These are phyloP conservation scores for Podotricha telesiphe DNA, from an alignment of 2,888 invertebrate species.

Conservation along the genomic window DNA sequence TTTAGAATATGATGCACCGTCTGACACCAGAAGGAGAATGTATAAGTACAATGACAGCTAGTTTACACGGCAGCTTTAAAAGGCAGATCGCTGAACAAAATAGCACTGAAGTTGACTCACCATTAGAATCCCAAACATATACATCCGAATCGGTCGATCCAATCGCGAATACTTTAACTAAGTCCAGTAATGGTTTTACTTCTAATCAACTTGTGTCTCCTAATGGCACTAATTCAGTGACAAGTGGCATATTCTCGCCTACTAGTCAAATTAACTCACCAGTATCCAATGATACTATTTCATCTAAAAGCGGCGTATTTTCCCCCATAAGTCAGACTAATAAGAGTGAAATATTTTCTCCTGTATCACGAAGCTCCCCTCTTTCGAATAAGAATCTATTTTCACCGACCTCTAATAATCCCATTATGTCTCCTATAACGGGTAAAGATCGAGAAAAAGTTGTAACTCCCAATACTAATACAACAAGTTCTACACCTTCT, in stretches of 20 bases:
- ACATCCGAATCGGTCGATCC: slow-evolving; percentile 72
- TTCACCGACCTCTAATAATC: slow-evolving; percentile 77
- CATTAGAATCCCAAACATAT: slow-evolving; percentile 68
- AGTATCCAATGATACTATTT: slow-evolving; percentile 79
- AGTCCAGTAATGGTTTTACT: slow-evolving; percentile 68
- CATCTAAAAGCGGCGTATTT: slow-evolving; percentile 80
- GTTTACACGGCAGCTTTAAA: slow-evolving; percentile 86
- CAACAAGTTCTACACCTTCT: slow-evolving; percentile 82
- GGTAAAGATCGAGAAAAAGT: slow-evolving; percentile 76
- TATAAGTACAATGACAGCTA: slow-evolving; percentile 85
- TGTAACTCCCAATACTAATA: slow-evolving; percentile 76
- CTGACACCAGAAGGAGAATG: slow-evolving; percentile 88
- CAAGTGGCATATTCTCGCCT: slow-evolving; percentile 81
- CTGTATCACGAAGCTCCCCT: slow-evolving; percentile 76
- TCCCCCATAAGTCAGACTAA: slow-evolving; percentile 80
- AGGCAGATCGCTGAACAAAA: slow-evolving; percentile 80
- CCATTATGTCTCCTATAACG: slow-evolving; percentile 71
- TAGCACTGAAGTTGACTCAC: slow-evolving; percentile 71
- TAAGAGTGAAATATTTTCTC: slow-evolving; percentile 79
- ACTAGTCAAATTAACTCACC: slow-evolving; percentile 82
- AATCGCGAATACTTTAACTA: slow-evolving; percentile 69
- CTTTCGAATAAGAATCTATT: slow-evolving; percentile 76
- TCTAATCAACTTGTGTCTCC: slow-evolving; percentile 78
- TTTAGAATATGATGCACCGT: slow-evolving; percentile 87
- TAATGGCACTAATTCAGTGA: slow-evolving; percentile 79